Conservation (phyloP, 2,113 vertebrate genomes). For the Elephantulus edwardii region DNA sequence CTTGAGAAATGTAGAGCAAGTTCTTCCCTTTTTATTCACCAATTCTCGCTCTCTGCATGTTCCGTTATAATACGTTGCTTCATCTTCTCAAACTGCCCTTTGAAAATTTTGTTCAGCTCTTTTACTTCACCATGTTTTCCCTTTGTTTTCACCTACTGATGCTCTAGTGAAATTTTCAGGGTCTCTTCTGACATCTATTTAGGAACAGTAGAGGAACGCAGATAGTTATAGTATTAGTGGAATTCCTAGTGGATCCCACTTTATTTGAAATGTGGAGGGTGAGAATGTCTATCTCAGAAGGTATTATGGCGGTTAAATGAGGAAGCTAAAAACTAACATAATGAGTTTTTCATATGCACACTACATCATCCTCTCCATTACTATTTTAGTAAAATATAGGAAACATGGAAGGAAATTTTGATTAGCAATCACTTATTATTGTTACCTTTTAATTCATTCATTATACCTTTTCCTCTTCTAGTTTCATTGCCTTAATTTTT, state of each 20-base stretch:
- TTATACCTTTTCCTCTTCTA: not conserved
- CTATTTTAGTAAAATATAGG: not conserved
- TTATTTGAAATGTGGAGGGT: not conserved
- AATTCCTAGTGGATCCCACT: not conserved
- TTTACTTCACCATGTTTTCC: too few species aligned
- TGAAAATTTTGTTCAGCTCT: too few species aligned
- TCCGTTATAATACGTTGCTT: too few species aligned
- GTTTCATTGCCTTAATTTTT: conserved; percentile 46
- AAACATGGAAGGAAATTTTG: not conserved
- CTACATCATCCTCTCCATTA: not conserved
- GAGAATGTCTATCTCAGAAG: not conserved
- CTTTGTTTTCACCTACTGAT: too few species aligned
- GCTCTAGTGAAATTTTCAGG: too few species aligned
- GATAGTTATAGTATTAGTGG: too few species aligned
- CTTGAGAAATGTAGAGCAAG: too few species aligned
- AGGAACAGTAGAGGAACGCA: too few species aligned
- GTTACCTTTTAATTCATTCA: not conserved
- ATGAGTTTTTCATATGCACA: not conserved
- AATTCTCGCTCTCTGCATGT: too few species aligned
- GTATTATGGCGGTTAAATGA: not conserved
- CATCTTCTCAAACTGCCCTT: too few species aligned
- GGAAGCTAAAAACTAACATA: not conserved
- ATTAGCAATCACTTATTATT: not conserved
- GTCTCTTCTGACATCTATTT: too few species aligned
- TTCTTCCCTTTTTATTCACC: too few species aligned